Conservation (phyloP, 2,113 vertebrate genomes). For the Pomatostomus ruficeps region DNA sequence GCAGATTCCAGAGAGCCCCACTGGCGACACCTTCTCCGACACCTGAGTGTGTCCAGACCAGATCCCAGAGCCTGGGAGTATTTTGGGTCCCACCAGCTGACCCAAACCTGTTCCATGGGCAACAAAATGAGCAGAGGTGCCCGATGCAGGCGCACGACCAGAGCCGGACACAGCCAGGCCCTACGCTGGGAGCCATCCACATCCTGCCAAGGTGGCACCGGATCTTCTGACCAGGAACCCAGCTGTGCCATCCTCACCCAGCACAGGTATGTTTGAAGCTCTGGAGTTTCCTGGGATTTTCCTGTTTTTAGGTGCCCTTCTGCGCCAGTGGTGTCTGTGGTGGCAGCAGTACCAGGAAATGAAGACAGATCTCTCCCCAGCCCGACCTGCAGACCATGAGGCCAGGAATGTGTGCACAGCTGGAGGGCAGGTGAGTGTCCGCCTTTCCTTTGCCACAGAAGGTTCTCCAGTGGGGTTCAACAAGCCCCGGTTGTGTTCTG, state of each 20-base stretch:
- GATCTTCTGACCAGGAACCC: not conserved
- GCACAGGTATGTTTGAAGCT: not conserved
- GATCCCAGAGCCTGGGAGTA: not conserved
- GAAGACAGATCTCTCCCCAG: not conserved
- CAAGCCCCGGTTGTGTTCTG: not conserved
- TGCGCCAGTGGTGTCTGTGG: not conserved
- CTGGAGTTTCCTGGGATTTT: not conserved
- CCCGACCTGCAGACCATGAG: not conserved
- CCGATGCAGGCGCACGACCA: accelerated
- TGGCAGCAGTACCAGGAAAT: not conserved
- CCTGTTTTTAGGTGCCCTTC: not conserved
- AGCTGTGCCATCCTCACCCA: not conserved
- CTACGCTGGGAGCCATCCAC: not conserved
- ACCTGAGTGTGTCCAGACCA: not conserved
- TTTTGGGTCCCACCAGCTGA: not conserved
- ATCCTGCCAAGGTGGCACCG: not conserved
- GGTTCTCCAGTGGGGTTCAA: not conserved
- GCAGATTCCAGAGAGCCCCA: not conserved
- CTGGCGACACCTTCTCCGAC: not conserved
- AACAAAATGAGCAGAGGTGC: not conserved
- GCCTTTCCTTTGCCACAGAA: not conserved
- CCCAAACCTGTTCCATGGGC: not conserved
- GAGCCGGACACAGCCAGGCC: not conserved
- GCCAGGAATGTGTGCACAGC: not conserved
- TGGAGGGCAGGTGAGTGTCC: not conserved